Evolutionary conservation across 2,113 vertebrate genomes (phyloP).

Genomic region (Buteo buteo): DNA sequence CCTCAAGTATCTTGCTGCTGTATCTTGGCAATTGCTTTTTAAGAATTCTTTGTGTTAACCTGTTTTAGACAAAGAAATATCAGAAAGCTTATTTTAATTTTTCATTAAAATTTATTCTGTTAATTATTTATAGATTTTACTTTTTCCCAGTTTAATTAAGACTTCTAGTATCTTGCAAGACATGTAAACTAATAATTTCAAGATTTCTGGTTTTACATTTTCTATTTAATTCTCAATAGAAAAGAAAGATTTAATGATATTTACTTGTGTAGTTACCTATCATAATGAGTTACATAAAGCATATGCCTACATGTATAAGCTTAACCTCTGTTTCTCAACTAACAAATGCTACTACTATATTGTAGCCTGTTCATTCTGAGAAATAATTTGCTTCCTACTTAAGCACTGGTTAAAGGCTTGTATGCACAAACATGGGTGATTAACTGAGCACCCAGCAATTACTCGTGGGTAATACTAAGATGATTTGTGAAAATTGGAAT

Average conservation of each 20-base stretch:
- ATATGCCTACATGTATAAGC: background rate
- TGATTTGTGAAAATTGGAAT: background rate
- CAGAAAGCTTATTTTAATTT: background rate
- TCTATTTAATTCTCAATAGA: background rate
- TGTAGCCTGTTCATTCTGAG: background rate
- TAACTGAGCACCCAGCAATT: background rate
- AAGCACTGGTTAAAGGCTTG: background rate
- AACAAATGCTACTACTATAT: background rate
- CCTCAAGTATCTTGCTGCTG: background rate
- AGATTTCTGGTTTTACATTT: background rate
- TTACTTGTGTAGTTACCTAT: background rate
- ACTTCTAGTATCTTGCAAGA: background rate
- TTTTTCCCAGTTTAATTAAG: background rate
- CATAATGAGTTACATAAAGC: background rate
- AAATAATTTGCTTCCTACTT: background rate
- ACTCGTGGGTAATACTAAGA: background rate
- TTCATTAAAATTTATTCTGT: background rate
- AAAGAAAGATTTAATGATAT: background rate
- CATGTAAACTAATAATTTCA: background rate
- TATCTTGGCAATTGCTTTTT: background rate
- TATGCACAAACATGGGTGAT: background rate
- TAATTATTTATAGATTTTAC: background rate
- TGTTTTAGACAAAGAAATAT: background rate
- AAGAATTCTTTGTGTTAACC: background rate
- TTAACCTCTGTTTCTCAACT: background rate